Percentiles rank a stretch among this genome's conserved stretches.
These are phyloP conservation scores for Equus quagga DNA, from an alignment of 2,113 vertebrate species.

Conservation along the genomic window DNA sequence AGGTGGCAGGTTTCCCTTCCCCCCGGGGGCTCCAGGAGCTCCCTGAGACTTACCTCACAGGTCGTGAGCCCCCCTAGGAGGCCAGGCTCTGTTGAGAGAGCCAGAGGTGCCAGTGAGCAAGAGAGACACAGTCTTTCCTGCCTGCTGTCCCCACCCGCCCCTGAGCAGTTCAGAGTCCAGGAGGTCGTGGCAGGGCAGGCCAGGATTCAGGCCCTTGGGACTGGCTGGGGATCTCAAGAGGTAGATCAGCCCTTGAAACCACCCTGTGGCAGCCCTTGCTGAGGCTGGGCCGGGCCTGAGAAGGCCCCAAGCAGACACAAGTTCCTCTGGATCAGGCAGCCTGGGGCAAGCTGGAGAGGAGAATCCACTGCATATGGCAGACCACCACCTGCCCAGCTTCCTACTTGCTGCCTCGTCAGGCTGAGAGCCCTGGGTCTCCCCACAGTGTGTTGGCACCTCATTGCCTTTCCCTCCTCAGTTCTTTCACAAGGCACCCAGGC, in stretches of 20 bases:
- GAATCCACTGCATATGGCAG: neutral
- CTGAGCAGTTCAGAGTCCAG: neutral
- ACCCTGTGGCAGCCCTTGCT: neutral
- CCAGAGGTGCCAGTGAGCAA: neutral
- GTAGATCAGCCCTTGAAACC: neutral
- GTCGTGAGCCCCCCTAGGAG: neutral
- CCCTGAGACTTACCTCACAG: neutral
- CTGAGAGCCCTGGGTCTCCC: neutral
- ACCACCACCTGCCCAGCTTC: neutral
- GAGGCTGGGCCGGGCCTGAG: neutral
- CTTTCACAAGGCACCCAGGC: neutral
- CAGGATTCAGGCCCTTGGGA: neutral
- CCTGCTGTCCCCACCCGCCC: neutral
- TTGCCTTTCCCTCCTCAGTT: too few relatives aligned
- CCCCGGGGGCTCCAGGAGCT: neutral
- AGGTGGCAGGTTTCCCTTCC: neutral
- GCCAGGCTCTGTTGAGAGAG: neutral
- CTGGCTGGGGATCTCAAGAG: neutral
- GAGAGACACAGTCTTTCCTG: neutral
- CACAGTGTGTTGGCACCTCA: accelerated
- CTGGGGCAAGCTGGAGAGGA: neutral
- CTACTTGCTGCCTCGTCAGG: neutral
- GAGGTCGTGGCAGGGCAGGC: neutral
- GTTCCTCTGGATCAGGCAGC: neutral
- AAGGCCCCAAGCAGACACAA: neutral